Evolutionary conservation across 1,140 invertebrate genomes (phyloP), one percentile per base, ranked within the genome.

Genomic region (Belonocnema kinseyi): DNA sequence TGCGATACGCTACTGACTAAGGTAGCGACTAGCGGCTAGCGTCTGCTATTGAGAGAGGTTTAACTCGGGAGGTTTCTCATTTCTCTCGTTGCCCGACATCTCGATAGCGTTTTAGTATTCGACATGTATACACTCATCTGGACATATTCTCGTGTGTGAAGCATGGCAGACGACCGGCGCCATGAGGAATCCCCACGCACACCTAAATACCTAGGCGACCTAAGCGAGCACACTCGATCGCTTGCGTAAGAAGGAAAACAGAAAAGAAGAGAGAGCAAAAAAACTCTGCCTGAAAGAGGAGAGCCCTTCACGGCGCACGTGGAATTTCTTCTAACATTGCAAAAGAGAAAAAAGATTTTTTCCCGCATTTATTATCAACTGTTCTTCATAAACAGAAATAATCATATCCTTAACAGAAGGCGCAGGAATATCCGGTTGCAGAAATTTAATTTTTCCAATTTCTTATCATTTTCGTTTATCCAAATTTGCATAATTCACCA

Each of bases 141-240:
- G 40, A 16, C 33, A 33, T 61, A 19, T 33, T 40, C 58, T 16
- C 5, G 79, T 77, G 75, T 75, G 82, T 72, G 83, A 78, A 72
- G 74, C 79, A 79, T 76, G 86, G 85, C 86, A 89, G 86, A 88
- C 86, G 87, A 85, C 73, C 87, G 87, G 87, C 87, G 87, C 87
- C 87, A 88, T 78, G 76, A 88, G 87, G 87, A 88, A 88, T 88
- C 87, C 87, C 87, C 87, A 84, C 85, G 83, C 82, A 86, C 83
- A 86, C 86, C 84, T 87, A 85, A 88, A 86, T 83, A 81, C 84
- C 80, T 73, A 75, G 66, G 75, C 80, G 76, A 83, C 82, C 72
- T 77, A 76, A 80, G 80, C 78, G 81, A 77, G 61, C 21, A 70
- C 40, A 50, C 46, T 53, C 54, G 33, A 19, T 73, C 82, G 81